phyloP scores from a whole-genome alignment of 2,113 vertebrate genomes.

The Globicephala melas region DNA sequence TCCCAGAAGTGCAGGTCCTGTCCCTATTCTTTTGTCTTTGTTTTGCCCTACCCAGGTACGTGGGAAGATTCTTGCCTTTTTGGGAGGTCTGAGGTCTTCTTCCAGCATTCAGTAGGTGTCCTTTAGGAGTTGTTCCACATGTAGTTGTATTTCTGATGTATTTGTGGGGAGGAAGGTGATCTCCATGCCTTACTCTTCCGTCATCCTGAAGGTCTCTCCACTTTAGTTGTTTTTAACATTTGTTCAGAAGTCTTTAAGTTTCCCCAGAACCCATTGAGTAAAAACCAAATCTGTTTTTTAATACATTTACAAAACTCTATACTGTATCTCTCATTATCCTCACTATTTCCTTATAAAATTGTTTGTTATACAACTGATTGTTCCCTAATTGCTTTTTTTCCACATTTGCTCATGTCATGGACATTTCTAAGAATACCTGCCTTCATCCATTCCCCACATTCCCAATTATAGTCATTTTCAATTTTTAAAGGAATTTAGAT shows the following conservation, averaged over 20 bases:
- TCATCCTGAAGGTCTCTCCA: no score
- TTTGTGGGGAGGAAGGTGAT: no score
- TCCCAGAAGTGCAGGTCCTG: no score
- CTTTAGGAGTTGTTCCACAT: no score
- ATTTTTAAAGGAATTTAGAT: background rate
- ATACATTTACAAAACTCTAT: background rate
- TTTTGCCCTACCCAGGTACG: no score
- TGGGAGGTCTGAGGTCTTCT: no score
- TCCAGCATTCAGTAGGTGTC: no score
- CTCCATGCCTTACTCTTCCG: no score
- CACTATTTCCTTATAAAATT: background rate
- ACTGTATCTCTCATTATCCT: background rate
- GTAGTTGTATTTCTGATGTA: no score
- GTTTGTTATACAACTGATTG: background rate
- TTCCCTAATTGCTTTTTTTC: background rate
- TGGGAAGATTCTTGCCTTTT: no score
- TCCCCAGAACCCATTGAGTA: background rate
- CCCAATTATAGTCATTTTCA: background rate
- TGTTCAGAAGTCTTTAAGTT: background rate
- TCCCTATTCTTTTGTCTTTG: no score
- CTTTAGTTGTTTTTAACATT: background rate
- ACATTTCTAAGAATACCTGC: background rate
- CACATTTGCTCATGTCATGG: background rate
- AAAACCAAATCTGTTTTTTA: background rate
- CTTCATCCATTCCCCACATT: background rate